Evolutionary conservation across 1,140 invertebrate genomes (phyloP), one percentile per base, ranked within the genome.

Genomic region (Drosophila pachea): DNA sequence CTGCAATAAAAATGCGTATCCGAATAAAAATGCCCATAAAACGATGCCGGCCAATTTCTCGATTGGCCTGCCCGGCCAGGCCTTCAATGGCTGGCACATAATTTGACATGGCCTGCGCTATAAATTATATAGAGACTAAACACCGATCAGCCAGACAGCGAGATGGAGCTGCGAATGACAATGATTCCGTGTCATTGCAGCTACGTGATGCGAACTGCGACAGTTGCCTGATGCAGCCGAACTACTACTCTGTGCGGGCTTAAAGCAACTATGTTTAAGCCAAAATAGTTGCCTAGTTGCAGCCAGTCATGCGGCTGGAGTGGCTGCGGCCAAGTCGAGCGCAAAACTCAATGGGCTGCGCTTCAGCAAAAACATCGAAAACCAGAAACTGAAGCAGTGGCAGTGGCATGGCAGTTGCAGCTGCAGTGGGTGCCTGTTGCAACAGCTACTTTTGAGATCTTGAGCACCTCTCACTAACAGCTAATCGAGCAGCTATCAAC

Each of bases 1-100:
- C 56, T 79, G 69, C 73, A 65, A 84, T 84, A 84, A 84, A 83
- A 84, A 76, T 76, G 76, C 81, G 81, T 79, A 73, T 66, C 79
- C 74, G 74, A 66, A 79, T 74, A 73, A 79, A 81, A 86, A 70
- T 66, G 60, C 73, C 65, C 76, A 86, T 84, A 84, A 76, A 83
- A 74, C 49, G 73, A 48, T 59, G 68, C 7, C 49, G 48, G 63
- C 53, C 68, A 83, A 84, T 83, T 73, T 66, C 64, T 58, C 70
- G 11, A 0, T 22, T 7, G 8, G 12, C 12, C 8, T 45, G 33
- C 4, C n/a, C 5, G 35, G 40, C 43, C 22, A 11, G 62, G 62
- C 36, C 52, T 73, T 73, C 79, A 84, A 83, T 78, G 78, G 74
- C 76, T 76, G 76, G 76, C 79, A 74, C 76, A 83, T 83, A 68